phyloP scores from a whole-genome alignment of 2,113 vertebrate species.

The Tursiops truncatus region DNA sequence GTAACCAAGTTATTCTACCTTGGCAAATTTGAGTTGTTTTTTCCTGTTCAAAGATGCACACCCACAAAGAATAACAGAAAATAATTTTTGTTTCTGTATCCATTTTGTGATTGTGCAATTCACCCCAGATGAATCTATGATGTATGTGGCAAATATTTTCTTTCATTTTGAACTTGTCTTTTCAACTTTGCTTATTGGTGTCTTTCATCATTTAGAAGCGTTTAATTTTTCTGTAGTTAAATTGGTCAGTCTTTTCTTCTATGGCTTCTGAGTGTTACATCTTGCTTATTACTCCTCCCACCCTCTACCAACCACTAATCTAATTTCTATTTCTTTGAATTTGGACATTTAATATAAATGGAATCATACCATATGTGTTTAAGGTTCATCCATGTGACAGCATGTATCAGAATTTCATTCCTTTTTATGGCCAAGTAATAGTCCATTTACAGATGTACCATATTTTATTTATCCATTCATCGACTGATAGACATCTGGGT shows the following conservation, averaged over 20 bases:
- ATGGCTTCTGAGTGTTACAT: not conserved
- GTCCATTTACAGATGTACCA: not conserved
- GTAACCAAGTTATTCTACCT: not conserved
- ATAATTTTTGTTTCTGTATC: not conserved
- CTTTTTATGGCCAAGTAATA: not conserved
- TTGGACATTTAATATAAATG: not conserved
- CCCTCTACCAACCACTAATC: not conserved
- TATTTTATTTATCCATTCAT: not conserved
- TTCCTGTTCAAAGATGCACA: not conserved
- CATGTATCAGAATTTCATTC: not conserved
- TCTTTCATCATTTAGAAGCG: not conserved
- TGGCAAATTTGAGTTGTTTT: not conserved
- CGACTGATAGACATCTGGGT: not conserved
- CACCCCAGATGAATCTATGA: not conserved
- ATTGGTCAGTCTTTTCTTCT: not conserved
- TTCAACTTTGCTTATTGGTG: not conserved
- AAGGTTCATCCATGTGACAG: too few relatives aligned
- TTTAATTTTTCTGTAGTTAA: not conserved
- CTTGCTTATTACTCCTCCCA: not conserved
- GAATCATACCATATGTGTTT: not conserved
- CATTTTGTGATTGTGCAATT: not conserved
- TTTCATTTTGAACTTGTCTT: not conserved
- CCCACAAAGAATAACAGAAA: not conserved
- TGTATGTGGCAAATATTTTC: not conserved
- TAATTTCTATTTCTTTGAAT: not conserved